Percentiles rank a stretch among this genome's conserved stretches.
Conservation (phyloP, 2,113 vertebrate genomes). For the Hassar affinis region DNA sequence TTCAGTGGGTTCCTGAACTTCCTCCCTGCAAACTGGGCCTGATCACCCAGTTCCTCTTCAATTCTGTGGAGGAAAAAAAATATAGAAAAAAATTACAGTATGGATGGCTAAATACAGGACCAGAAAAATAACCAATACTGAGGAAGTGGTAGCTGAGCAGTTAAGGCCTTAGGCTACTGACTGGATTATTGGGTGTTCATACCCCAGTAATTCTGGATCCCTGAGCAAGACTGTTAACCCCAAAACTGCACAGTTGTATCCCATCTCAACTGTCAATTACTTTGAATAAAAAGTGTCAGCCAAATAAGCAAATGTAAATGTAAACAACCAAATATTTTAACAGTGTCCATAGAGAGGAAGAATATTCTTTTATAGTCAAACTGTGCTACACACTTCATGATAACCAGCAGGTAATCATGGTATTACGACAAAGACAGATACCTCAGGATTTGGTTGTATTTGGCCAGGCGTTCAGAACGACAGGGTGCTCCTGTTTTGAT, state of each 20-base stretch:
- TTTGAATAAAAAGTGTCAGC: background rate
- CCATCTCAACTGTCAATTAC: background rate
- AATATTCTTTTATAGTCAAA: background rate
- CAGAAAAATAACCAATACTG: background rate
- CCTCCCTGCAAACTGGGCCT: slow-evolving; percentile 87
- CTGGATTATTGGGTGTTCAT: background rate
- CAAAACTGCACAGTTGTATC: background rate
- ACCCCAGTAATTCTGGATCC: background rate
- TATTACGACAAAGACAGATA: slow-evolving; percentile 20
- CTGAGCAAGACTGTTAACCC: background rate
- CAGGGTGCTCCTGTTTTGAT: slow-evolving; percentile 76
- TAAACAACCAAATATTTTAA: background rate
- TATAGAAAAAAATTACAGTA: background rate
- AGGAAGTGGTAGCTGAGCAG: background rate
- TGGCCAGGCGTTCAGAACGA: slow-evolving; percentile 75
- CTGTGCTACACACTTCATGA: background rate
- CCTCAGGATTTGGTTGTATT: slow-evolving; percentile 77
- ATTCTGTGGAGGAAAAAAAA: slow-evolving; percentile 75
- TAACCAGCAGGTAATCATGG: background rate
- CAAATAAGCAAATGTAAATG: background rate
- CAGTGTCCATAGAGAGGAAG: background rate
- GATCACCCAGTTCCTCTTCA: slow-evolving; percentile 91
- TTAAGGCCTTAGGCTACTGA: background rate
- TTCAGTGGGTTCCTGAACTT: slow-evolving; percentile 88
- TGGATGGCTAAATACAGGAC: background rate